A percentile compares a stretch with the other conserved stretches of the same genome.
These are phyloP conservation scores for Takifugu ocellatus DNA, from an alignment of 2,797 vertebrate genomes.

Conservation along the genomic window DNA sequence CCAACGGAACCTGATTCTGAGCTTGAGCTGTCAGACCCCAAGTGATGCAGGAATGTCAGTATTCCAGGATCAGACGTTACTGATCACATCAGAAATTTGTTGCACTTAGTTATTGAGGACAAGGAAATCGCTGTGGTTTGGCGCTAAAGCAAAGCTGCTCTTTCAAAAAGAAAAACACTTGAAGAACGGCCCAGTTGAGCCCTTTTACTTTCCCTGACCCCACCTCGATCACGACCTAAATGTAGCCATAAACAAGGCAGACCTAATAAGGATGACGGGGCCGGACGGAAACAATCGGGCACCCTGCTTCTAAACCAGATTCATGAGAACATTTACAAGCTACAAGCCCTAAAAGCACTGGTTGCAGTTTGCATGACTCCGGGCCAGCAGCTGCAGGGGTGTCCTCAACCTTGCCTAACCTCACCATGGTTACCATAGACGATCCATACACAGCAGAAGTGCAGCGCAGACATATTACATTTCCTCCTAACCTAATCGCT, in stretches of 20 bases:
- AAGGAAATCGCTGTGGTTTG: conserved; percentile 18
- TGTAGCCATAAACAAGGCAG: conserved; percentile 58
- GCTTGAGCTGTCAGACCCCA: conserved; percentile 22
- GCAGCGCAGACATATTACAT: conserved; percentile 69
- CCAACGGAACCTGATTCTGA: conserved; percentile 33
- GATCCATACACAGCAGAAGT: conserved; percentile 48
- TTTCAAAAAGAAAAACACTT: conserved; percentile 47
- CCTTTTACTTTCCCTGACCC: conserved; percentile 50
- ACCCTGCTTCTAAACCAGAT: conserved; percentile 21
- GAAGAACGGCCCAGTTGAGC: conserved; percentile 44
- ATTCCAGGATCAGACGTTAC: background rate
- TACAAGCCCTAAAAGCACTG: conserved; percentile 2
- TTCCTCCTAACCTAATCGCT: conserved; percentile 66
- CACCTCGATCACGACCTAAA: conserved; percentile 49
- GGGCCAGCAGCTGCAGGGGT: conserved; percentile 13
- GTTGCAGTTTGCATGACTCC: background rate
- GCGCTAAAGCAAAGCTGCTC: conserved; percentile 45
- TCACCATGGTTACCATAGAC: conserved; percentile 33
- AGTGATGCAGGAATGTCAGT: conserved; percentile 26
- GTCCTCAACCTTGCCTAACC: conserved; percentile 33
- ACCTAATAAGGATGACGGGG: conserved; percentile 58
- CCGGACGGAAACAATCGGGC: conserved; percentile 26
- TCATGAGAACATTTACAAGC: conserved; percentile 34
- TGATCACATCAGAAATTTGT: conserved; percentile 27
- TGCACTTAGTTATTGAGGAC: conserved; percentile 44